Percentiles rank a stretch among this genome's conserved stretches.
phyloP scores from a whole-genome alignment of 2,888 invertebrate species.

The Zhuqinia jingwanae region DNA sequence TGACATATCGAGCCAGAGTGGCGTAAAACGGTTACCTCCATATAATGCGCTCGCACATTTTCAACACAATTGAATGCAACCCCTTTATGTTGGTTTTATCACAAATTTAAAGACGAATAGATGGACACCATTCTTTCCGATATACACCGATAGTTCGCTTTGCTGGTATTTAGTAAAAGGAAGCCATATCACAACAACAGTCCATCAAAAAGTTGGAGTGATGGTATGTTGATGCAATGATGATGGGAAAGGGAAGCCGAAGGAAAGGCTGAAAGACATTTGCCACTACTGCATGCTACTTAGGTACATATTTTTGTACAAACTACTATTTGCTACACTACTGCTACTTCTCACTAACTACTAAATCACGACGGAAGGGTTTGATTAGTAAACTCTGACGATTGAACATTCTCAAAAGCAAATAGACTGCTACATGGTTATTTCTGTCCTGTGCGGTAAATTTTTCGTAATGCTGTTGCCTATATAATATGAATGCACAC shows the following conservation, averaged over 20 bases:
- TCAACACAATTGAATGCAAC: too few species aligned
- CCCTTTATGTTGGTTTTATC: too few species aligned
- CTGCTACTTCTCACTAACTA: background rate
- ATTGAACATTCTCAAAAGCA: conserved; percentile 4
- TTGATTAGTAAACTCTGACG: conserved; percentile 38
- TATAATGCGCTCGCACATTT: too few species aligned
- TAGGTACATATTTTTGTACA: background rate
- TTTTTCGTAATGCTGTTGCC: background rate
- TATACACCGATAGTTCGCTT: too few species aligned
- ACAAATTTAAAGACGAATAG: too few species aligned
- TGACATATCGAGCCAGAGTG: too few species aligned
- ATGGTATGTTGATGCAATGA: conserved; percentile 38
- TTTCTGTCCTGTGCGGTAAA: conserved; percentile 55
- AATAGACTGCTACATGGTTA: conserved; percentile 34
- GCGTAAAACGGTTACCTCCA: too few species aligned
- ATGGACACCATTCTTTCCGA: too few species aligned
- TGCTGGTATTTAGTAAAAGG: too few species aligned
- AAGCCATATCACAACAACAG: conserved; percentile 46
- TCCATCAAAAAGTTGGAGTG: conserved; percentile 50
- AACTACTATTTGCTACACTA: background rate
- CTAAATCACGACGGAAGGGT: background rate
- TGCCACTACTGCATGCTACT: background rate
- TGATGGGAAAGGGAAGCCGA: conserved; percentile 48
- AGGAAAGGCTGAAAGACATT: conserved; percentile 25
- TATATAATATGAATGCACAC: background rate